Percentiles rank a stretch among this genome's conserved stretches.
phyloP scores from a whole-genome alignment of 2,797 vertebrate species.

The Rhyacichthys aspro region DNA sequence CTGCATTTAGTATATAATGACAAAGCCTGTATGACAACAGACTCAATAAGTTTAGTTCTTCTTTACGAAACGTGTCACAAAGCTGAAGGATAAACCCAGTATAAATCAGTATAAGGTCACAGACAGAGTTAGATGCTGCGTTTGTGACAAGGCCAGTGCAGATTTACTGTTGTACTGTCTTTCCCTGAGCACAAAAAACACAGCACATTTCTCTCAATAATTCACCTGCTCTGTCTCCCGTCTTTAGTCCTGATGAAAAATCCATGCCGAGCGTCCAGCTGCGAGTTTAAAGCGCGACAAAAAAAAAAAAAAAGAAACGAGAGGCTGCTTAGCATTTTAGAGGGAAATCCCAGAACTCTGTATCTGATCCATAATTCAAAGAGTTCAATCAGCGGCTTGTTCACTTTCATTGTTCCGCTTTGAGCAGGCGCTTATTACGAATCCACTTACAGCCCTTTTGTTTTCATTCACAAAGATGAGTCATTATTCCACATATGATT shows the following conservation, averaged over 20 bases:
- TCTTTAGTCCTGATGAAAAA: neutral
- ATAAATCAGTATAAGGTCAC: neutral
- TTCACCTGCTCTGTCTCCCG: neutral
- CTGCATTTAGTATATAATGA: too few species aligned
- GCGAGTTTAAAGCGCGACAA: neutral
- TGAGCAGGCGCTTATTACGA: neutral
- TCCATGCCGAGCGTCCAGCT: too few species aligned
- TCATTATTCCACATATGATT: too few species aligned
- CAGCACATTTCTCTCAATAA: neutral
- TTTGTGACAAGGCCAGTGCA: neutral
- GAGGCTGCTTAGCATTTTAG: neutral
- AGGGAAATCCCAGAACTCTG: neutral
- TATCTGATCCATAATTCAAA: neutral
- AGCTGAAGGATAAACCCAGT: neutral
- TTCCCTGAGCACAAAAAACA: neutral
- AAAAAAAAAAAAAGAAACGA: neutral
- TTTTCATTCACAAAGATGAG: slow-evolving; percentile 3
- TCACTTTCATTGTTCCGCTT: neutral
- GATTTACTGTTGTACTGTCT: neutral
- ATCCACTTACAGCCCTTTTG: neutral
- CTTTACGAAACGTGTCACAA: neutral
- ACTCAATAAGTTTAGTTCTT: too few species aligned
- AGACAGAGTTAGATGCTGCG: neutral
- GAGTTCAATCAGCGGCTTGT: neutral
- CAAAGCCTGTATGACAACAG: too few species aligned